A percentile compares a stretch with the other conserved stretches of the same genome.
Conservation (phyloP, 2,888 invertebrate genomes). For the Saturnia pavonia region DNA sequence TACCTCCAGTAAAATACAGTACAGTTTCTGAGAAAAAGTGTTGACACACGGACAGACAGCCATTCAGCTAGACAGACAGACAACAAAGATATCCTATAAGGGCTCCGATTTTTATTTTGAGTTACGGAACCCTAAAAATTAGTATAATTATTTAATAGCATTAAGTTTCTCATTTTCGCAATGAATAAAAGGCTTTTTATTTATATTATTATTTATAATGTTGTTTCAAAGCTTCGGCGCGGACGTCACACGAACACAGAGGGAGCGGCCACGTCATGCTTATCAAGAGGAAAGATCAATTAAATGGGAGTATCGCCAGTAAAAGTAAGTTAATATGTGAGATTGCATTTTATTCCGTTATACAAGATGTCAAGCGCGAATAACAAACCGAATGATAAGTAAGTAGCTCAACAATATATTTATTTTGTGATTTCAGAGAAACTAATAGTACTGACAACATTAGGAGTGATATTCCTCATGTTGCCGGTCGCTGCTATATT, state of each 20-base stretch:
- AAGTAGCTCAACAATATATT: conserved; percentile 11
- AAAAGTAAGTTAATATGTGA: neutral
- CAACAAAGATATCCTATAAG: too few species aligned
- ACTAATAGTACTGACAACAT: conserved; percentile 23
- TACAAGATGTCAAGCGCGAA: neutral
- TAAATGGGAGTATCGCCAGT: neutral
- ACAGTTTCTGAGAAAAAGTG: too few species aligned
- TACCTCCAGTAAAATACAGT: too few species aligned
- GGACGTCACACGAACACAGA: too few species aligned
- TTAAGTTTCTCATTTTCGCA: too few species aligned
- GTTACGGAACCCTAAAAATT: too few species aligned
- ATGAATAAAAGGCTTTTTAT: too few species aligned
- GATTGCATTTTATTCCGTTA: neutral
- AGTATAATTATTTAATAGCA: too few species aligned
- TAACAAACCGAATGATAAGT: neutral
- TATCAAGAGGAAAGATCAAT: neutral
- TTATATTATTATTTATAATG: too few species aligned
- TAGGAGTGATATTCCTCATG: conserved; percentile 32
- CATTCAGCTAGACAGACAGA: too few species aligned
- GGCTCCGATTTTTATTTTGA: too few species aligned
- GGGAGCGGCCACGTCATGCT: neutral
- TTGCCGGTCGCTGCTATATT: conserved; percentile 31
- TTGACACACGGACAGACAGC: too few species aligned
- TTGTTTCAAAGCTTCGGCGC: neutral
- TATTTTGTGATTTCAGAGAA: conserved; percentile 32